Conservation (phyloP, 2,888 invertebrate species). For the Drosophila ezoana region DNA sequence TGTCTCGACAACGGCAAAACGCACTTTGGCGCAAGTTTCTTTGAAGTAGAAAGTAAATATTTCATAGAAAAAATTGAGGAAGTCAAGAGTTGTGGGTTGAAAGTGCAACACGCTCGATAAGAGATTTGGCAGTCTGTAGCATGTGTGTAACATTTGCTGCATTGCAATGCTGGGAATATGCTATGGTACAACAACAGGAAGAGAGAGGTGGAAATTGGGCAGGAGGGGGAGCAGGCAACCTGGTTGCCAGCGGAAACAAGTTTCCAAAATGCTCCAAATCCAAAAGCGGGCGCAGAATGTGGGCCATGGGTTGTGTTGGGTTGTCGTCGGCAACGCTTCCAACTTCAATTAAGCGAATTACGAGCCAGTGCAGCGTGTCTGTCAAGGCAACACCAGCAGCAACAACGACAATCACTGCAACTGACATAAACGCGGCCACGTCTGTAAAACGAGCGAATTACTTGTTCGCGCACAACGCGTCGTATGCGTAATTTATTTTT, state of each 20-base stretch:
- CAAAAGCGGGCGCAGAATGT: constrained; percentile 45
- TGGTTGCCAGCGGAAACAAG: constrained; percentile 43
- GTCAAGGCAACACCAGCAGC: constrained; percentile 43
- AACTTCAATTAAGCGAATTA: constrained; percentile 59
- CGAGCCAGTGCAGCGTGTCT: constrained; percentile 36
- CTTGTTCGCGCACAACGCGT: constrained; percentile 34
- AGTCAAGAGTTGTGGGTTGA: constrained; percentile 38
- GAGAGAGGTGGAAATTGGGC: not conserved
- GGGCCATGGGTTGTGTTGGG: constrained; percentile 36
- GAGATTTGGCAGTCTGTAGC: constrained; percentile 36
- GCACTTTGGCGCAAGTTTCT: constrained; percentile 29
- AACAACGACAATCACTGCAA: constrained; percentile 20
- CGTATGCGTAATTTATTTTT: constrained; percentile 68
- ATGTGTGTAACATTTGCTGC: constrained; percentile 25
- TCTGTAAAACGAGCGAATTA: constrained; percentile 27
- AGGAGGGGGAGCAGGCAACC: not conserved
- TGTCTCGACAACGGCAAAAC: constrained; percentile 11
- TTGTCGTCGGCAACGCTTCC: constrained; percentile 19
- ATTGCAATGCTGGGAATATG: constrained; percentile 25
- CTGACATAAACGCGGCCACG: constrained; percentile 37
- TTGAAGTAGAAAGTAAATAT: constrained; percentile 42
- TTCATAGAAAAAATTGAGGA: constrained; percentile 37
- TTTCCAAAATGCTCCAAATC: constrained; percentile 27
- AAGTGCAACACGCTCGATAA: constrained; percentile 33
- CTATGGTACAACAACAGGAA: constrained; percentile 34